A percentile compares a stretch with the other conserved stretches of the same genome.
Conservation (phyloP, 2,888 invertebrate genomes). For the Linnaemya tessellans region DNA sequence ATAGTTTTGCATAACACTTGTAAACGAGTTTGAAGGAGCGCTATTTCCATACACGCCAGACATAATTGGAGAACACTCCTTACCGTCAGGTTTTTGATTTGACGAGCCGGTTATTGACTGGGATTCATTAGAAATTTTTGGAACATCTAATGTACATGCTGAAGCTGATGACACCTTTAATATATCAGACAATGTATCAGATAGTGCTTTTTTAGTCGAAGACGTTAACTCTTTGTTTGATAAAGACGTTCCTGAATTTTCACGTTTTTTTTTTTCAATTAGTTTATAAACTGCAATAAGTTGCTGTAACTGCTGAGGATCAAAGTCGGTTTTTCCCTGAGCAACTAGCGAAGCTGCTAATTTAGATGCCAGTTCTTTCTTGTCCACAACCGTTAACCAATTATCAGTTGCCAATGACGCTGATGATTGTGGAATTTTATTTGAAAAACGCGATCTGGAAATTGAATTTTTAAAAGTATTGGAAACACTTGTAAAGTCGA, state of each 20-base stretch:
- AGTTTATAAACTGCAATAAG: constrained; percentile 88
- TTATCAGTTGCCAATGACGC: constrained; percentile 68
- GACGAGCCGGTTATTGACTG: not conserved
- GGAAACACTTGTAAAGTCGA: constrained; percentile 4
- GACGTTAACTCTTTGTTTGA: constrained; percentile 13
- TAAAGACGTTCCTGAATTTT: constrained; percentile 56
- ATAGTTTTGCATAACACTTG: constrained; percentile 51
- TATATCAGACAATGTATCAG: constrained; percentile 75
- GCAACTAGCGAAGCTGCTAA: constrained; percentile 90
- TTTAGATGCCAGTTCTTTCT: constrained; percentile 87
- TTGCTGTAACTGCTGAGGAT: constrained; percentile 90
- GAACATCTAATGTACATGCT: not conserved
- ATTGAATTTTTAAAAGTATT: not conserved
- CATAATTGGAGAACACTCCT: not conserved
- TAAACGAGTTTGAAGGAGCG: constrained; percentile 11
- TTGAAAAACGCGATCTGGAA: not conserved
- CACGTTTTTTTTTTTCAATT: constrained; percentile 79
- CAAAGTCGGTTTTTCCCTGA: constrained; percentile 92
- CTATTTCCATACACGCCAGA: not conserved
- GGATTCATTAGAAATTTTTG: not conserved
- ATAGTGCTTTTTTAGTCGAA: constrained; percentile 74
- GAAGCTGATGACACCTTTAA: constrained; percentile 71
- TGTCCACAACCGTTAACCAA: constrained; percentile 77
- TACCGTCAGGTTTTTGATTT: not conserved
- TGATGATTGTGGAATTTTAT: not conserved